Base-by-base conservation (phyloP, 2,797 vertebrate genomes). In the Tragelaphus oryx region DNA sequence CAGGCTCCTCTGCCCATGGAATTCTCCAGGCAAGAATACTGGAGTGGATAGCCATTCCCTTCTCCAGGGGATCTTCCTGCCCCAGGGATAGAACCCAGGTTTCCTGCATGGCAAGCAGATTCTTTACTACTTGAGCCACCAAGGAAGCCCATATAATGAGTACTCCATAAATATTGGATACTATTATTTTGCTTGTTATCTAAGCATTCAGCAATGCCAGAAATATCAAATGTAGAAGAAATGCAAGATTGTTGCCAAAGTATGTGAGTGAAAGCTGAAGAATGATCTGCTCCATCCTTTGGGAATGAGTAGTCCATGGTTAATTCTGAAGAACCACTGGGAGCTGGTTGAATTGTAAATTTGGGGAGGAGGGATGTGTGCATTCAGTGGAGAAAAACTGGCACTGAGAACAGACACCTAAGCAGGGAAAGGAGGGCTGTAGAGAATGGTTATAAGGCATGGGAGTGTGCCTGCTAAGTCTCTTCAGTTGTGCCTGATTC, bases 161-260 rank as follows among this genome's bases (percentile, higher is more conserved):
- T 50, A 22, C 24, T 75, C 59, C 30, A 33, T 24, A 83, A 89
- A 14, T 60, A 60, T 68, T 91, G 54, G 83, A 50, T 41, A 62
- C 86, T 55, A 44, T n/a, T 54, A n/a, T 71, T 76, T 55, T 68
- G 16, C 52, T 26, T 6, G 48, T 93, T 91, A 33, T 22, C 8
- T 89, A 68, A 50, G 10, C 44, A 75, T 52, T 81, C 41, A n/a
- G 20, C 93, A 89, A 83, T 87, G 20, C 28, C 24, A 94, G 60
- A 87, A 81, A n/a, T 55, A 54, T 33, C 44, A 86, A 28, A 59
- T 22, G 20, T 76, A 18, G 30, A 68, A 37, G 44, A 54, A 44
- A 89, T 79, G 20, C 16, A 41, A 65, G 54, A 55, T 65, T 33
- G 18, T 52, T 44, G 37, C 20, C 54, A 12, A 28, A 44, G 24